Base-by-base conservation (phyloP, 2,888 invertebrate species). In the Phymatocera aterrima region DNA sequence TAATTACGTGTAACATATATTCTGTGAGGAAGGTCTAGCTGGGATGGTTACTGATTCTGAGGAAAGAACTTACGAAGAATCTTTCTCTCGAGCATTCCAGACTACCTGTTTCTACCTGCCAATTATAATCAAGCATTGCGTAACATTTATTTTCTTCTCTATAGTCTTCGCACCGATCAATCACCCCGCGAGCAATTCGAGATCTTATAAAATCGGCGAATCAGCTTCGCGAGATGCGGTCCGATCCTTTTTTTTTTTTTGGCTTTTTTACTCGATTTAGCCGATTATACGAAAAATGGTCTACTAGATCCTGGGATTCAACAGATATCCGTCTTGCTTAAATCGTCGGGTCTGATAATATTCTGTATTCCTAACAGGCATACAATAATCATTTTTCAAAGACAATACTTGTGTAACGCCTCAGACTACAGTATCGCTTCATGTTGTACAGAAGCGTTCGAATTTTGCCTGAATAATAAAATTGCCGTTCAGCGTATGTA, bases 101-200 rank as follows among this genome's bases (percentile, higher is more conserved):
- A n/a, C n/a, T n/a, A 8, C n/a, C 34, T 61, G 34, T 6, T n/a
- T 18, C 37, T 21, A n/a, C n/a, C n/a, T 68, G 46, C 68, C 68
- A 46, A 68, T 68, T 68, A 68, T 68, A 68, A 68, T 68, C 68
- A 28, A 28, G 15, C 31, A 43, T 68, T 46, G 68, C 46, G 28
- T 43, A 68, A 68, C 43, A 28, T 43, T 68, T 46, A 43, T 43
- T 68, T 46, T 40, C 43, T 43, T 43, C 21, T 2, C 43, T 21
- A n/a, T n/a, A n/a, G n/a, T n/a, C n/a, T n/a, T 15, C 31, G 28
- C 8, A 10, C 68, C 68, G 68, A 43, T 43, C 68, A 24, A 68
- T 43, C 68, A 68, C 68, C 68, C 43, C 43, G 24, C 68, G 43
- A 24, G 43, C 68, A 12, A 21, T 65, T 21, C 8, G 21, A 65